These are phyloP conservation scores for Galeopterus variegatus DNA, from an alignment of 2,113 vertebrate genomes.

Conservation along the genomic window DNA sequence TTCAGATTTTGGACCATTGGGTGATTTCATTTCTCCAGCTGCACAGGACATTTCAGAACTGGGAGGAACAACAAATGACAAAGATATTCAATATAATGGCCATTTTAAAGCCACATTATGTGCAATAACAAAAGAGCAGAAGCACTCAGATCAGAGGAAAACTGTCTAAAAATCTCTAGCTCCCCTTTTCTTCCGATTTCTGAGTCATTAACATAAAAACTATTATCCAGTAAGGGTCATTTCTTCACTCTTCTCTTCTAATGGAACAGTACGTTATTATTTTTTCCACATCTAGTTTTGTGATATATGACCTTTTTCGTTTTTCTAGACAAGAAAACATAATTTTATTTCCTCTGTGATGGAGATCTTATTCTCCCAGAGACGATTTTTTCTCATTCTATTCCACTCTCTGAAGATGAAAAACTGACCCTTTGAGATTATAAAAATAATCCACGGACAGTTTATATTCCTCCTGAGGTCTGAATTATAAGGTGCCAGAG, in stretches of 20 bases:
- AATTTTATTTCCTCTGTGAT: constrained; percentile 57
- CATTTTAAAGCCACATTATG: neutral
- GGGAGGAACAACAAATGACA: neutral
- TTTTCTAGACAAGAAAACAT: constrained; percentile 41
- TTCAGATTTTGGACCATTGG: neutral
- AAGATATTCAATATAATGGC: neutral
- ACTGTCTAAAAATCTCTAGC: neutral
- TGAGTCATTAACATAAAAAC: constrained; percentile 36
- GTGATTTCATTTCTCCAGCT: constrained; percentile 17
- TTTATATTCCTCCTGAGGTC: constrained; percentile 51
- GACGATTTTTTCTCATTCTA: constrained; percentile 61
- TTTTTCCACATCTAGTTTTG: constrained; percentile 34
- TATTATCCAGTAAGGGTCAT: constrained; percentile 4
- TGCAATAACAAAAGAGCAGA: neutral
- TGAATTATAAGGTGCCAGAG: constrained; percentile 21
- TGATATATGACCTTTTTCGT: constrained; percentile 31
- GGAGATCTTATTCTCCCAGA: constrained; percentile 36
- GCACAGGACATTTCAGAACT: neutral
- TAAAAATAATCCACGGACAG: constrained; percentile 49
- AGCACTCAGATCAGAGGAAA: neutral
- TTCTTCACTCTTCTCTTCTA: constrained; percentile 22
- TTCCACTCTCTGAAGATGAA: constrained; percentile 57
- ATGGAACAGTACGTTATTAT: neutral
- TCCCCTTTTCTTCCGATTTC: neutral
- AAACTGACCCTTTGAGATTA: constrained; percentile 68